These are phyloP conservation scores for Eudasyphora cyanicolor DNA, from an alignment of 2,888 invertebrate genomes.

Conservation along the genomic window DNA sequence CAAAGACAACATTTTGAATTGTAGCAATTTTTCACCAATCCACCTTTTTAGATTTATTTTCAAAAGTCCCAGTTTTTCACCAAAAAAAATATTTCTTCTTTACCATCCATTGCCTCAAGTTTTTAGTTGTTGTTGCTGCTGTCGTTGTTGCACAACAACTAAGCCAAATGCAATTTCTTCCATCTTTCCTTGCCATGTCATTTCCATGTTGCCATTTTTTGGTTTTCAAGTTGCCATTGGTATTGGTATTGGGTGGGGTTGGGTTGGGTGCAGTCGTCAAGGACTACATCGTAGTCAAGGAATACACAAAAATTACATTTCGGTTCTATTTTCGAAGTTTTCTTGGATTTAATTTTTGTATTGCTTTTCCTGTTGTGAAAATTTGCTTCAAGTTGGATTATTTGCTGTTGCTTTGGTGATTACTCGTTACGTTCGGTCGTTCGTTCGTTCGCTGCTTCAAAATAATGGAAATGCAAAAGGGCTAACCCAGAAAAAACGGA, in stretches of 20 bases:
- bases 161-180: not conserved
- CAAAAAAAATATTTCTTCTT: too few relatives aligned
- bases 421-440: slow-evolving; percentile 57
- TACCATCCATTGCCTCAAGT: too few relatives aligned
- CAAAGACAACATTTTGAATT: too few relatives aligned
- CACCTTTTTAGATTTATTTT: too few relatives aligned
- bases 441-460: too few relatives aligned
- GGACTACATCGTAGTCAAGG: slow-evolving; percentile 34
- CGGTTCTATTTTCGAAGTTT: slow-evolving; percentile 6
- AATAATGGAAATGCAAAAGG: slow-evolving; percentile 1
- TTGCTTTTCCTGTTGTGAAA: slow-evolving; percentile 43
- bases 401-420: slow-evolving; percentile 66
- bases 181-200: not conserved
- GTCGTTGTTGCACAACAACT: too few relatives aligned
- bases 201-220: not conserved
- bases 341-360: slow-evolving; percentile 2
- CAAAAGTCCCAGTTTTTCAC: too few relatives aligned
- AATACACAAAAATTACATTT: slow-evolving; percentile 38
- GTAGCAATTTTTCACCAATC: too few relatives aligned
- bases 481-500: too few relatives aligned
- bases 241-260: not conserved
- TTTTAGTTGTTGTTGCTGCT: too few relatives aligned
- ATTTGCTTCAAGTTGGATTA: slow-evolving; percentile 62
- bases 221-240: not conserved
- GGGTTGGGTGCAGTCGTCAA: not conserved